Percentiles rank a stretch among this genome's conserved stretches.
Conservation (phyloP, 2,113 vertebrate genomes). For the Columbina picui region DNA sequence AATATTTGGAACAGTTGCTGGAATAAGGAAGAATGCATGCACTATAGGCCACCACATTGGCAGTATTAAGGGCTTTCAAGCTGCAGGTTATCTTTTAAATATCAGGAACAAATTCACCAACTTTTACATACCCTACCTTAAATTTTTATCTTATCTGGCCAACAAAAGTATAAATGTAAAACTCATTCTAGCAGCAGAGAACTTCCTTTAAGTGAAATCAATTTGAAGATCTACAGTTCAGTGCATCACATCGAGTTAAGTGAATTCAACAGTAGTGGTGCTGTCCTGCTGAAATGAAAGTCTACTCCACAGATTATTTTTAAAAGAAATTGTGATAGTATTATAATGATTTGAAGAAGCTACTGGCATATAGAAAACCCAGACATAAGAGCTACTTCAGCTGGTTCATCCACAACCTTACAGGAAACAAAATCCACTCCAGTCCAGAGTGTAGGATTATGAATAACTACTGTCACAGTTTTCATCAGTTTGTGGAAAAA, state of each 20-base stretch:
- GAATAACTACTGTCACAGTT: neutral
- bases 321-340: rapidly evolving
- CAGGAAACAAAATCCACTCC: neutral
- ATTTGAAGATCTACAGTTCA: neutral
- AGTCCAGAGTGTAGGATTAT: neutral
- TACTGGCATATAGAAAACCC: neutral
- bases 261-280: neutral
- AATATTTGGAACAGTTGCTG: neutral
- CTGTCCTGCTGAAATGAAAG: neutral
- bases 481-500: neutral
- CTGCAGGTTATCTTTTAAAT: neutral
- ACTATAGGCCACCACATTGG: neutral
- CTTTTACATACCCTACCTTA: neutral
- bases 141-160: neutral
- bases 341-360: neutral
- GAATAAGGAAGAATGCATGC: neutral
- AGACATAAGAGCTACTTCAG: neutral
- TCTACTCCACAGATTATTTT: neutral
- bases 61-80: neutral
- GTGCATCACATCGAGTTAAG: neutral
- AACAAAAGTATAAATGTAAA: neutral
- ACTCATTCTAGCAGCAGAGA: neutral
- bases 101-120: neutral
- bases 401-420: neutral
- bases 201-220: neutral